Conservation (phyloP, 2,797 vertebrate genomes). For the Epinephelus malabaricus region DNA sequence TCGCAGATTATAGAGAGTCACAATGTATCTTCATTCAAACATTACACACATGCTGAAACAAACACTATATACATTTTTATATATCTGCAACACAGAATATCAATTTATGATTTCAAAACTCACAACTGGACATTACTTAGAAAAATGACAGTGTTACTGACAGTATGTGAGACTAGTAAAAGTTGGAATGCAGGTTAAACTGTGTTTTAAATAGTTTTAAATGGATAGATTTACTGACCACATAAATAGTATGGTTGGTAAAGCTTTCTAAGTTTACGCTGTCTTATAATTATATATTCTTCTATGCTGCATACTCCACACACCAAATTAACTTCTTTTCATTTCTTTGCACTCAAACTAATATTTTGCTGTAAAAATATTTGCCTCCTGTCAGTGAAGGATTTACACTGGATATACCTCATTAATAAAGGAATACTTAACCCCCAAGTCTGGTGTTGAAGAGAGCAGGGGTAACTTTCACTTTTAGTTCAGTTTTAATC, state of each 20-base stretch:
- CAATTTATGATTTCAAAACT: background rate
- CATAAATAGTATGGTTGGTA: background rate
- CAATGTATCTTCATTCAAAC: background rate
- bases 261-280: background rate
- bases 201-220: background rate
- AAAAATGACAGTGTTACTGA: background rate
- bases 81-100: background rate
- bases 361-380: background rate
- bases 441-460: too few relatives aligned
- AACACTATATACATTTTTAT: background rate
- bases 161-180: background rate
- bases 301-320: conserved; percentile 3
- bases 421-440: too few relatives aligned
- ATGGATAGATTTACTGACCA: background rate
- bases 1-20: background rate
- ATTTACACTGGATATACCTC: background rate
- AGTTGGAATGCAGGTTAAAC: background rate
- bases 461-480: too few relatives aligned
- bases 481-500: too few relatives aligned
- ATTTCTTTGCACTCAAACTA: background rate
- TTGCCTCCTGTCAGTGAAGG: background rate
- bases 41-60: background rate
- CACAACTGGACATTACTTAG: background rate
- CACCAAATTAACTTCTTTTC: background rate
- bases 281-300: background rate